Conservation (phyloP, 2,797 vertebrate species). For the Hoplostethus mediterraneus region DNA sequence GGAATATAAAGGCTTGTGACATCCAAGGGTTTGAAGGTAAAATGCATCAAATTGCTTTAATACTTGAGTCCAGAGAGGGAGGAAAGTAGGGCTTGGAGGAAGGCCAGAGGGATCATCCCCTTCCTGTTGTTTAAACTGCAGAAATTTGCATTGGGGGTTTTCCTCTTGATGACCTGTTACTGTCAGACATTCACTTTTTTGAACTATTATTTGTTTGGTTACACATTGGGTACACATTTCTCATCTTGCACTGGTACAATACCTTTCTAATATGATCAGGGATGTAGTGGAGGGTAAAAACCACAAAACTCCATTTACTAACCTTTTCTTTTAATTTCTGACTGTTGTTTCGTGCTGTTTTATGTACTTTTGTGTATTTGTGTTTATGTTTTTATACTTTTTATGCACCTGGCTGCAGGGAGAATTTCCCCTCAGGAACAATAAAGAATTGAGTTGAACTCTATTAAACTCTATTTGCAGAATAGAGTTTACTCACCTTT, state of each 20-base stretch:
- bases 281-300: no score
- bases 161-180: constrained; percentile 3
- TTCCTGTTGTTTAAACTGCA: constrained; percentile 16
- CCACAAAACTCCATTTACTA: no score
- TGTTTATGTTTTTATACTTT: no score
- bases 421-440: no score
- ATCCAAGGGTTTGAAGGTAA: constrained; percentile 49
- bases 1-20: not conserved
- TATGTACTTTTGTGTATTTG: no score
- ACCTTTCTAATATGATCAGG: not conserved
- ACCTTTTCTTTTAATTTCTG: no score
- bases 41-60: not conserved
- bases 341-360: no score
- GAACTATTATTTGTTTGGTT: not conserved
- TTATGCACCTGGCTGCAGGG: no score
- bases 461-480: no score
- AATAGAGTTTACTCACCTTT: no score
- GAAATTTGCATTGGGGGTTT: not conserved
- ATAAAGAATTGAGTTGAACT: no score
- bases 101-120: constrained; percentile 34
- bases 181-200: not conserved
- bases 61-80: not conserved
- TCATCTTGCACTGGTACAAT: not conserved
- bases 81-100: not conserved
- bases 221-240: not conserved